Percentiles rank a stretch among this genome's conserved stretches.
Conservation (phyloP, 1,140 invertebrate genomes). For the Scaptomyza pallida region DNA sequence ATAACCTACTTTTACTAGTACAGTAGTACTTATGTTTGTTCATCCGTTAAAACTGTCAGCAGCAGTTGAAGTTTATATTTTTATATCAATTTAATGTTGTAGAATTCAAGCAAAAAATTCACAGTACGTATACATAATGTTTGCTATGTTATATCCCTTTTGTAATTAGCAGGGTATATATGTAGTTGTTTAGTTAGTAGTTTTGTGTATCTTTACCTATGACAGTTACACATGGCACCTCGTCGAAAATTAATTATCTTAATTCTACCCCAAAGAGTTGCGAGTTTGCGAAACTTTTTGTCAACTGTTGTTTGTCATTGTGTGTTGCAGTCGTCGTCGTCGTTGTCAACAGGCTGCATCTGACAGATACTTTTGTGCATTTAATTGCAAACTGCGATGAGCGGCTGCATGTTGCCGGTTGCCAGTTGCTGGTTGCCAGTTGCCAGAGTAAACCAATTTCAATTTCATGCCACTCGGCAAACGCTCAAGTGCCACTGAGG, state of each 20-base stretch:
- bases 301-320: constrained; percentile 68
- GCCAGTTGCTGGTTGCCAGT: constrained; percentile 6
- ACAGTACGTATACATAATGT: no score
- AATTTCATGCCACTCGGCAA: constrained; percentile 51
- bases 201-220: constrained; percentile 9
- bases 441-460: constrained; percentile 40
- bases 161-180: background rate
- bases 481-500: constrained; percentile 38
- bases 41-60: background rate
- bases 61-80: background rate
- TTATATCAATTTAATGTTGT: background rate
- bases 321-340: constrained; percentile 7
- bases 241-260: constrained; percentile 51
- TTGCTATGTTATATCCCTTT: background rate
- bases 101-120: no score
- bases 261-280: constrained; percentile 34
- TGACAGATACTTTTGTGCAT: constrained; percentile 58
- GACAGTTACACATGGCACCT: constrained; percentile 40
- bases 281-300: constrained; percentile 47
- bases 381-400: constrained; percentile 32
- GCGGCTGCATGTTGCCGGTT: constrained; percentile 15
- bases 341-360: constrained; percentile 28
- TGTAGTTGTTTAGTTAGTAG: no score
- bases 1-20: background rate
- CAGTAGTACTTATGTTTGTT: background rate